phyloP scores from a whole-genome alignment of 2,888 invertebrate genomes.

The Leucoma salicis region DNA sequence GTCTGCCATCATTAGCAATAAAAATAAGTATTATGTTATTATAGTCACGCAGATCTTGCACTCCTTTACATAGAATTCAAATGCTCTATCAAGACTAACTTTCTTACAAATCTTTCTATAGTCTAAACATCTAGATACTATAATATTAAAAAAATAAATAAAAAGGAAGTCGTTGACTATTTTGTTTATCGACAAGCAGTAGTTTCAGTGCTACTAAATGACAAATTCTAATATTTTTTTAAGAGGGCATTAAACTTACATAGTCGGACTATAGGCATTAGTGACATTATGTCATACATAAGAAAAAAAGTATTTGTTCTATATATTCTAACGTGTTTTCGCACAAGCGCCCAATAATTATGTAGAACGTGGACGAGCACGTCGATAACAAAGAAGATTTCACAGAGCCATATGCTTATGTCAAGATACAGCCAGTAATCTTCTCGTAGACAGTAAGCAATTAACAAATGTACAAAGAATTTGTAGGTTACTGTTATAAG shows the following conservation, averaged over 20 bases:
- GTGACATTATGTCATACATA: constrained; percentile 47
- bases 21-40: too few relatives aligned
- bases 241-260: constrained; percentile 61
- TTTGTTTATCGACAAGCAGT: too few relatives aligned
- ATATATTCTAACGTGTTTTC: constrained; percentile 54
- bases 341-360: constrained; percentile 54
- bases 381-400: constrained; percentile 49
- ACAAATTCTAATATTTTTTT: too few relatives aligned
- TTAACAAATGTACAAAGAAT: constrained; percentile 49
- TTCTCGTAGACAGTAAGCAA: constrained; percentile 46
- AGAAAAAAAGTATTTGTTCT: constrained; percentile 45
- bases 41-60: too few relatives aligned
- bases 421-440: constrained; percentile 30
- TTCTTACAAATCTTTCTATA: too few relatives aligned
- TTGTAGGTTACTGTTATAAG: constrained; percentile 48
- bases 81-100: too few relatives aligned
- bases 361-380: constrained; percentile 54
- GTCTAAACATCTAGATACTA: too few relatives aligned
- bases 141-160: too few relatives aligned
- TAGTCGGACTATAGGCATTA: constrained; percentile 45
- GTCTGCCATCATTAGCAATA: too few relatives aligned
- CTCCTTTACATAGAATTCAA: too few relatives aligned
- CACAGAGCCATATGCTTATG: constrained; percentile 36
- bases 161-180: too few relatives aligned
- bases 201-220: too few relatives aligned